These are phyloP conservation scores for Dusona sp. DNA, from an alignment of 2,888 invertebrate species.

Conservation along the genomic window DNA sequence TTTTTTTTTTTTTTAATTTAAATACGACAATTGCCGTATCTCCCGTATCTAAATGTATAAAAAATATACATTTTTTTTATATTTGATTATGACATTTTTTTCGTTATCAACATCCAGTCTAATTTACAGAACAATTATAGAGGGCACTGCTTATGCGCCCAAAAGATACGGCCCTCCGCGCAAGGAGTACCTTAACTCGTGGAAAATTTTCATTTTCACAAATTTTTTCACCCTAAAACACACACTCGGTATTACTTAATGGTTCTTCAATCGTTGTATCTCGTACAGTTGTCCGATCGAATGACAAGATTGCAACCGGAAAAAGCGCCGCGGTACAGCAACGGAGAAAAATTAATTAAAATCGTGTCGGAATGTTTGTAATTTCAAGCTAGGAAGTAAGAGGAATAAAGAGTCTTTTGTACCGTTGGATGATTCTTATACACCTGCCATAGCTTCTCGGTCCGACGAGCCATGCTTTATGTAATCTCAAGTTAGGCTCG, in stretches of 20 bases:
- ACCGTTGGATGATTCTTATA: slow-evolving; percentile 36
- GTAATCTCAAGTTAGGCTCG: slow-evolving; percentile 34
- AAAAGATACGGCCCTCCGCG: too few relatives aligned
- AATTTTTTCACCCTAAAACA: neutral
- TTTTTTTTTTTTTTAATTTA: neutral
- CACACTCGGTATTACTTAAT: neutral
- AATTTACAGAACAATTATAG: too few relatives aligned
- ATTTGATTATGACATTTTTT: too few relatives aligned
- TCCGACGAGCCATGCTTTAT: slow-evolving; percentile 39
- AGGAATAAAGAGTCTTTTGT: slow-evolving; percentile 15
- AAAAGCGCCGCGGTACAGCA: neutral
- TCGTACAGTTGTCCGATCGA: slow-evolving; percentile 4
- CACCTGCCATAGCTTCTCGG: slow-evolving; percentile 46
- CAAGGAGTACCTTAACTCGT: neutral
- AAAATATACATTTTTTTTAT: too few relatives aligned
- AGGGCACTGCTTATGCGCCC: too few relatives aligned
- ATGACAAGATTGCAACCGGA: slow-evolving; percentile 8
- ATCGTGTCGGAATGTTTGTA: slow-evolving; percentile 3
- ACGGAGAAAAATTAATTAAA: neutral
- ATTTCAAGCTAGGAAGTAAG: neutral
- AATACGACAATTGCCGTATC: too few relatives aligned
- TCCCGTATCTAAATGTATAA: too few relatives aligned
- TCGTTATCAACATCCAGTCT: neutral
- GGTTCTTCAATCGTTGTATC: neutral
- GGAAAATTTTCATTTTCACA: neutral